Evolutionary conservation across 2,888 invertebrate species (phyloP), one percentile per base, ranked within the genome.

Genomic region (Tetanocera ferruginea): DNA sequence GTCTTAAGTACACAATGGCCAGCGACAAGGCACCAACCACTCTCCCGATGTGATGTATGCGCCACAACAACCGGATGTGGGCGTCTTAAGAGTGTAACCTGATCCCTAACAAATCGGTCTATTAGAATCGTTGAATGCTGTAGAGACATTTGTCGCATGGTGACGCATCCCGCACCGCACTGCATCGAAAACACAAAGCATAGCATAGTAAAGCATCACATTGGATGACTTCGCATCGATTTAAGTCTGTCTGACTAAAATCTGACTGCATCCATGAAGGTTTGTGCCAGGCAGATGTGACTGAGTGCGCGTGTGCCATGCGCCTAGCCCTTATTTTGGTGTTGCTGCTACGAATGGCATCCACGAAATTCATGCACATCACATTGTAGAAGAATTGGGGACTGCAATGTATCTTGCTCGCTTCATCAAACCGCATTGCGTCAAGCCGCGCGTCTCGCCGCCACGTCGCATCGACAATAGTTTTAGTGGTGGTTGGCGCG

Each of bases 31-130:
- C 31, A n/a, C 19, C 2, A 55, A 55, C 28, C 23, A 9, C 31
- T 31, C 25, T 52, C 49, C 51, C 11, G 51, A 37, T 28, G 57
- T 23, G 34, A 43, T 72, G 37, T 37, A n/a, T 23, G 52, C 66
- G 51, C 28, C 69, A 71, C 64, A 72, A 77, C 74, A 77, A 83
- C 86, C 86, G 88, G 86, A 88, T 87, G 87, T 87, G 87, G 87
- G 87, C 88, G 87, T 87, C 85, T 85, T 83, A 81, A 82, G 83
- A 85, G 83, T 86, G 87, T 88, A 87, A 87, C 87, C 87, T 87
- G 87, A 87, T 88, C 86, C 86, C 87, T 85, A 86, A 87, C 87
- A 87, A 87, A 87, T 87, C 88, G 88, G 87, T 86, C 87, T 87
- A 87, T 87, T 87, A 87, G 87, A 87, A 86, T 85, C 85, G 86